Evolutionary conservation across 2,113 vertebrate genomes (phyloP).

Genomic region (Gadus chalcogrammus): DNA sequence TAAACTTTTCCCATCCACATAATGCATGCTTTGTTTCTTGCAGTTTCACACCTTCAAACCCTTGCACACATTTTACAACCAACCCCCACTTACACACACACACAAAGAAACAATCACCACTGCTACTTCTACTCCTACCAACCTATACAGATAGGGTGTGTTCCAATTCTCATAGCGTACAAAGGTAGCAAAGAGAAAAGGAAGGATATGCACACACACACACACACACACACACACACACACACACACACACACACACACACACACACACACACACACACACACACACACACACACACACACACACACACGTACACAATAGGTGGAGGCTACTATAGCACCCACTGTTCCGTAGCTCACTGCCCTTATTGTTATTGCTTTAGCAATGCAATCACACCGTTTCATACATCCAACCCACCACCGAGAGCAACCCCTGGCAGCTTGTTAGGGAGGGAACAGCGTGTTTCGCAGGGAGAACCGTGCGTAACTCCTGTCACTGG

Average conservation of each 20-base stretch:
- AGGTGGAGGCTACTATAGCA: constrained; percentile 26
- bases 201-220: background rate
- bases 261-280: constrained; percentile 9
- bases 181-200: constrained; percentile 11
- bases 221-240: constrained; percentile 8
- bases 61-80: background rate
- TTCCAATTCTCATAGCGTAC: too few species aligned
- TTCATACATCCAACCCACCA: constrained; percentile 38
- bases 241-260: constrained; percentile 2
- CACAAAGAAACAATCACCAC: too few species aligned
- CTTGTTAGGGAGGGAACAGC: constrained; percentile 64
- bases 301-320: constrained; percentile 12
- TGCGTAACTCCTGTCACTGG: constrained; percentile 69
- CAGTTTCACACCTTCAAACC: background rate
- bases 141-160: constrained; percentile 2
- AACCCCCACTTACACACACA: too few species aligned
- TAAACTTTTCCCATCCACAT: background rate
- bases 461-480: constrained; percentile 54
- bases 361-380: constrained; percentile 51
- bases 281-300: constrained; percentile 13
- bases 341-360: constrained; percentile 26
- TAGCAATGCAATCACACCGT: constrained; percentile 59
- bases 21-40: background rate
- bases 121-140: background rate
- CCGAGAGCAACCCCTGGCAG: constrained; percentile 47